A percentile compares a stretch with the other conserved stretches of the same genome.
phyloP scores from a whole-genome alignment of 2,113 vertebrate species.

The Willisornis vidua region DNA sequence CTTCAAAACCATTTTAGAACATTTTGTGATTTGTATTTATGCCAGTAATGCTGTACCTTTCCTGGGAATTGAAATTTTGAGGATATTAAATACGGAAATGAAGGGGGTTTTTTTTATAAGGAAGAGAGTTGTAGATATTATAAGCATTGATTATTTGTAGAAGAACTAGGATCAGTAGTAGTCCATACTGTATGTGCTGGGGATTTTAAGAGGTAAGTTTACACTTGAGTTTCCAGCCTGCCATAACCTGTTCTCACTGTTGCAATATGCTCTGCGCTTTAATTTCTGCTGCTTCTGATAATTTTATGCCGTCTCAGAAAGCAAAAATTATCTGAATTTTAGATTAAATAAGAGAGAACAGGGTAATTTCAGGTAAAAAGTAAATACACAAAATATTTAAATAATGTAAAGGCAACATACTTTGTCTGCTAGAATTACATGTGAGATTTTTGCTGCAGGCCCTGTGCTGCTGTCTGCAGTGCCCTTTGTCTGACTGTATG shows the following conservation, averaged over 20 bases:
- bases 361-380: not conserved
- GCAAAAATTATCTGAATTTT: not conserved
- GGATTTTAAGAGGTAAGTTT: not conserved
- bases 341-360: not conserved
- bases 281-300: not conserved
- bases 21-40: not conserved
- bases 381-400: not conserved
- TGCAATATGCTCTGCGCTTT: not conserved
- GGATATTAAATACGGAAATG: not conserved
- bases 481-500: not conserved
- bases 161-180: not conserved
- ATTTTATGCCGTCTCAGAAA: not conserved
- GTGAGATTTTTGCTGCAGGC: not conserved
- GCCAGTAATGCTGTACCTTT: not conserved
- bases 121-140: not conserved
- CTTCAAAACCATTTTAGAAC: not conserved
- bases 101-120: not conserved
- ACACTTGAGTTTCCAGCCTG: not conserved
- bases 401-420: not conserved
- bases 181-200: not conserved
- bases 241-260: not conserved
- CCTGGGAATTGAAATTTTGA: not conserved
- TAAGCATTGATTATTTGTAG: not conserved
- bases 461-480: not conserved
- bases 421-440: not conserved